These are phyloP conservation scores for Pachyuromys duprasi DNA, from an alignment of 2,797 vertebrate genomes.

Conservation along the genomic window DNA sequence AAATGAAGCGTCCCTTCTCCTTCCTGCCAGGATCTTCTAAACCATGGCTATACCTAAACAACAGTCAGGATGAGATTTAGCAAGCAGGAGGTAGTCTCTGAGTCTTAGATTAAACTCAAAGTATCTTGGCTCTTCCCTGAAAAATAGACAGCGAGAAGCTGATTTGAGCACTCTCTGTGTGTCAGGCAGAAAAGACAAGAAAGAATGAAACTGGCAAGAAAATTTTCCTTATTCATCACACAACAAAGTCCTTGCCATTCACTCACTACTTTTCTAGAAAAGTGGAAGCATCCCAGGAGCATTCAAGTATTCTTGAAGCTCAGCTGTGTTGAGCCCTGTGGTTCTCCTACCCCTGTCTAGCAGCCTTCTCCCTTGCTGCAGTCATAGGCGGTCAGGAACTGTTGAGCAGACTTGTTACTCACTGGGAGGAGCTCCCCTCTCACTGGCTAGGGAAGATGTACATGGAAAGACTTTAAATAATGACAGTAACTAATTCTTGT, in stretches of 20 bases:
- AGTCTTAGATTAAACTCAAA: neutral
- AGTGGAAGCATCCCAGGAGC: neutral
- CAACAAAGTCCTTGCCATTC: neutral
- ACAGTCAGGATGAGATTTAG: neutral
- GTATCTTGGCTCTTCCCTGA: neutral
- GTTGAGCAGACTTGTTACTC: neutral
- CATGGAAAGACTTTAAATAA: neutral
- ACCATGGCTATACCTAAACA: neutral
- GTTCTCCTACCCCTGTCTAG: rapidly evolving
- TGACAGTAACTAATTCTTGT: neutral
- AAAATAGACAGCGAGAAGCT: neutral
- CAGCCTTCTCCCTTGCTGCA: neutral
- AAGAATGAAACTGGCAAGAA: neutral
- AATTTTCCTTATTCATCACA: neutral
- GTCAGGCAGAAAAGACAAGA: neutral
- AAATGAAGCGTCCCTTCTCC: neutral
- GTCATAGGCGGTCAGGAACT: rapidly evolving
- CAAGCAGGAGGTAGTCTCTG: neutral
- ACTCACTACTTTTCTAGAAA: neutral
- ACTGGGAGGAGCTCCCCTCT: neutral
- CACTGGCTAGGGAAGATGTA: neutral
- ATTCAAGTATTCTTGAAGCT: neutral
- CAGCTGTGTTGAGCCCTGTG: too few species aligned
- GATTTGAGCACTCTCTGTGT: neutral
- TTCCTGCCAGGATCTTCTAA: neutral